These are phyloP conservation scores for Caenorhabditis sinica DNA, from an alignment of 2,888 invertebrate genomes.

Conservation along the genomic window DNA sequence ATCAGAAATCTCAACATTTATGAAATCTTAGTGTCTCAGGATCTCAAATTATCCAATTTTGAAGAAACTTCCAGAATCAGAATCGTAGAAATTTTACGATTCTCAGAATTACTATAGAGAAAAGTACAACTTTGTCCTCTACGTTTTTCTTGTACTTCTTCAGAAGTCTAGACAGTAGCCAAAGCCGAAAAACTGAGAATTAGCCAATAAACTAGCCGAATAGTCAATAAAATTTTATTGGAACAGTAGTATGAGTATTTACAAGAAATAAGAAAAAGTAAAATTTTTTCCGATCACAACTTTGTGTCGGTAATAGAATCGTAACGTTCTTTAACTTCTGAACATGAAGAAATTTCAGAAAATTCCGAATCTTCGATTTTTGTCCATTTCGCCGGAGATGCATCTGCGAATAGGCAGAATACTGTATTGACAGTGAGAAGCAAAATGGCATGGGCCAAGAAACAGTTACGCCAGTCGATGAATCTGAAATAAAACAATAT, in stretches of 20 bases:
- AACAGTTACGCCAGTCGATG: conserved; percentile 70
- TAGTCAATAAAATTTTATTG: too few relatives aligned
- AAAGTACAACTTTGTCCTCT: too few relatives aligned
- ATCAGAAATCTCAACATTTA: conserved; percentile 1
- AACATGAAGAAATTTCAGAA: background rate
- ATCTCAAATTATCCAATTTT: background rate
- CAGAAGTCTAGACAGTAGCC: too few relatives aligned
- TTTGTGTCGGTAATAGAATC: conserved; percentile 33
- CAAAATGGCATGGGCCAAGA: conserved; percentile 68
- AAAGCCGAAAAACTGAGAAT: too few relatives aligned
- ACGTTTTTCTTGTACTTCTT: too few relatives aligned
- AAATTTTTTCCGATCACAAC: conserved; percentile 12
- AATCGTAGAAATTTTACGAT: too few relatives aligned
- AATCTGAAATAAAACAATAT: conserved; percentile 42
- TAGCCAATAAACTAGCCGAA: too few relatives aligned
- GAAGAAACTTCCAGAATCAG: too few relatives aligned
- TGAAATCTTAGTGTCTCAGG: background rate
- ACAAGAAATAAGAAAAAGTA: conserved; percentile 6
- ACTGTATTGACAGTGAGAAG: conserved; percentile 64
- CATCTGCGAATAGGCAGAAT: conserved; percentile 69
- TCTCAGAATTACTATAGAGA: too few relatives aligned
- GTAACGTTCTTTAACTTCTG: conserved; percentile 16
- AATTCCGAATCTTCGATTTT: background rate
- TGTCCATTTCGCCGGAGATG: conserved; percentile 65
- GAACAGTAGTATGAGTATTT: background rate